Evolutionary conservation across 2,113 vertebrate species (phyloP).

Genomic region (Aspiorhynchus laticeps): DNA sequence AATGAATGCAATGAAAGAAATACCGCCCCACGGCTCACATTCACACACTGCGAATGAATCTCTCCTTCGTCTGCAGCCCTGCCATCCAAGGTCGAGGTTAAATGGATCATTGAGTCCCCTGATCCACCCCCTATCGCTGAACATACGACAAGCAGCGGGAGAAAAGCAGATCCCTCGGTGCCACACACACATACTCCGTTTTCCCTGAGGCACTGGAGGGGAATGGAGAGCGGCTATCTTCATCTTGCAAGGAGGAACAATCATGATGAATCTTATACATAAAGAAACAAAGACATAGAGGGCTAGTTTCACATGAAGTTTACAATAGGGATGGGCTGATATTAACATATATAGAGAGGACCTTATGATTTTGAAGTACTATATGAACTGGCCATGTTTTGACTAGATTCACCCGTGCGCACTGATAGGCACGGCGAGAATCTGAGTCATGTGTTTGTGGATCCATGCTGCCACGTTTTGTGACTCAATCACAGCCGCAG

Average conservation of each 20-base stretch:
- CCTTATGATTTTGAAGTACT: not conserved
- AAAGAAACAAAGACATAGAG: too few species aligned
- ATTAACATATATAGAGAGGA: not conserved
- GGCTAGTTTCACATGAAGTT: too few species aligned
- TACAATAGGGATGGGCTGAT: too few species aligned
- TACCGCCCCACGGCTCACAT: not conserved
- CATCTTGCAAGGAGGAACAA: slow-evolving; percentile 3
- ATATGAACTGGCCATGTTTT: not conserved
- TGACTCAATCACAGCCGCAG: not conserved
- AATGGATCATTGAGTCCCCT: slow-evolving; percentile 53
- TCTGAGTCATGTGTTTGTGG: not conserved
- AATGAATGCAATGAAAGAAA: slow-evolving; percentile 22
- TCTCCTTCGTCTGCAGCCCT: not conserved
- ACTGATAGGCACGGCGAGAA: not conserved
- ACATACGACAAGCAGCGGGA: slow-evolving; percentile 51
- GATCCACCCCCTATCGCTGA: slow-evolving; percentile 32
- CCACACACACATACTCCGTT: slow-evolving; percentile 16
- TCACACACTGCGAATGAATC: not conserved
- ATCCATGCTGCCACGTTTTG: not conserved
- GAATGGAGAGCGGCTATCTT: slow-evolving; percentile 56
- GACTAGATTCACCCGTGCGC: not conserved
- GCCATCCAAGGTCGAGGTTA: slow-evolving; percentile 54
- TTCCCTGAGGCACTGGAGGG: slow-evolving; percentile 45
- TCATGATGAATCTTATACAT: too few species aligned
- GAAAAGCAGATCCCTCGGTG: slow-evolving; percentile 53